Evolutionary conservation across 2,113 vertebrate genomes (phyloP).

Genomic region (Brevimyrus niger): DNA sequence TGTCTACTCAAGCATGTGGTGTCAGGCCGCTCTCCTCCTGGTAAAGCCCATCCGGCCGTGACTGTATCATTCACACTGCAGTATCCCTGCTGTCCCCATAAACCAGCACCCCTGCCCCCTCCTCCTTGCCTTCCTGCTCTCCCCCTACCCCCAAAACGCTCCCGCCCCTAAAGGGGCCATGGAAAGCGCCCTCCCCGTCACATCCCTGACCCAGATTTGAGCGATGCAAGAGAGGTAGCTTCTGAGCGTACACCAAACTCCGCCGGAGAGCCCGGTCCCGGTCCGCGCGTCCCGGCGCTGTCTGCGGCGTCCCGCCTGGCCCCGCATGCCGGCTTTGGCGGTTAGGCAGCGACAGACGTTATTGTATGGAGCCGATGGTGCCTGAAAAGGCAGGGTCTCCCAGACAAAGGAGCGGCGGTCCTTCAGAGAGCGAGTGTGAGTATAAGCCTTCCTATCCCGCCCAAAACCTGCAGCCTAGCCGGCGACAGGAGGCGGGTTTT

Average conservation of each 20-base stretch:
- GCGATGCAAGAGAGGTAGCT: constrained; percentile 50
- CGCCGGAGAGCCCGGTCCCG: constrained; percentile 38
- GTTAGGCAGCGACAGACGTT: constrained; percentile 20
- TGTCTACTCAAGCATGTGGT: neutral
- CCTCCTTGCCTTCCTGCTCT: constrained; percentile 14
- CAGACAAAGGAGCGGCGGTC: constrained; percentile 35
- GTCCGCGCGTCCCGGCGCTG: neutral
- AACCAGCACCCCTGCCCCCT: constrained; percentile 8
- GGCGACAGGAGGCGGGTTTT: neutral
- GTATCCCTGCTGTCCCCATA: neutral
- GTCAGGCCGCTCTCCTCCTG: neutral
- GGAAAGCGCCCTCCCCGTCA: constrained; percentile 35
- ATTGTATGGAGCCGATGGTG: neutral
- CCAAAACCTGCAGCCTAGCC: neutral
- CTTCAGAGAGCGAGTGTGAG: constrained; percentile 41
- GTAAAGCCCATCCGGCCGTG: neutral
- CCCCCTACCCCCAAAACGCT: neutral
- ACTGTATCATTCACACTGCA: neutral
- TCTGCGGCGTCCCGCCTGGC: neutral
- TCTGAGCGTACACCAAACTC: constrained; percentile 45
- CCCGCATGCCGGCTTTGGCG: neutral
- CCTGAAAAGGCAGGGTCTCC: constrained; percentile 32
- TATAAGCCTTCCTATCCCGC: constrained; percentile 20
- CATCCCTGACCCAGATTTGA: constrained; percentile 60
- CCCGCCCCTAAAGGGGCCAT: constrained; percentile 13